phyloP scores from a whole-genome alignment of 2,113 vertebrate genomes.

The Daubentonia madagascariensis region DNA sequence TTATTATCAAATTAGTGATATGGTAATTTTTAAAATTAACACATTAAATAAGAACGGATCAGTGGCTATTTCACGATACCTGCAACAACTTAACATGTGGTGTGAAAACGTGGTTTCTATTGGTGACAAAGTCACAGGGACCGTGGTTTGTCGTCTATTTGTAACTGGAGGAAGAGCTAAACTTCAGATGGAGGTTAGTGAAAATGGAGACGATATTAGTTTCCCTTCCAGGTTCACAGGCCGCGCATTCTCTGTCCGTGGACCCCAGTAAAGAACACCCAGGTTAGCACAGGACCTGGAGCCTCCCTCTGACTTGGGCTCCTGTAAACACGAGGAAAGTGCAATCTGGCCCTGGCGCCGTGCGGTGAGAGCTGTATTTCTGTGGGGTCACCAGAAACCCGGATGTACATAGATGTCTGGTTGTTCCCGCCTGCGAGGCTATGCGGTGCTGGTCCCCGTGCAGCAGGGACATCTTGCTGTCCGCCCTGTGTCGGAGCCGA shows the following conservation, averaged over 20 bases:
- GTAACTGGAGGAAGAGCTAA: not conserved
- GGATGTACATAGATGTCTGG: not conserved
- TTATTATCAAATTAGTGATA: not conserved
- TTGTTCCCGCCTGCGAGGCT: not conserved
- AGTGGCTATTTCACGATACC: not conserved
- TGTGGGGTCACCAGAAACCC: not conserved
- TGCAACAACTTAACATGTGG: not conserved
- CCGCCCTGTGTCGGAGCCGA: too few species aligned
- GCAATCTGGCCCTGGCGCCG: not conserved
- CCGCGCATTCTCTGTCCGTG: not conserved
- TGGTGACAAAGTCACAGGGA: not conserved
- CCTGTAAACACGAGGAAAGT: not conserved
- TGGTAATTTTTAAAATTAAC: not conserved
- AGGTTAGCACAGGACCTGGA: too few species aligned
- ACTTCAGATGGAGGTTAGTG: not conserved
- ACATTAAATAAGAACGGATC: not conserved
- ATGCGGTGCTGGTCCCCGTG: not conserved
- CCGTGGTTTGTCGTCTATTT: not conserved
- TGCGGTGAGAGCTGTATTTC: not conserved
- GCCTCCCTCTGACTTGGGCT: not conserved
- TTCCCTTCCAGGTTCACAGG: not conserved
- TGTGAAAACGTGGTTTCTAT: not conserved
- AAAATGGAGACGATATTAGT: not conserved
- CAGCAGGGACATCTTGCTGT: too few species aligned
- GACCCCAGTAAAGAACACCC: not conserved